Conservation (phyloP, 2,888 invertebrate species). For the Pachydiplax longipennis region DNA sequence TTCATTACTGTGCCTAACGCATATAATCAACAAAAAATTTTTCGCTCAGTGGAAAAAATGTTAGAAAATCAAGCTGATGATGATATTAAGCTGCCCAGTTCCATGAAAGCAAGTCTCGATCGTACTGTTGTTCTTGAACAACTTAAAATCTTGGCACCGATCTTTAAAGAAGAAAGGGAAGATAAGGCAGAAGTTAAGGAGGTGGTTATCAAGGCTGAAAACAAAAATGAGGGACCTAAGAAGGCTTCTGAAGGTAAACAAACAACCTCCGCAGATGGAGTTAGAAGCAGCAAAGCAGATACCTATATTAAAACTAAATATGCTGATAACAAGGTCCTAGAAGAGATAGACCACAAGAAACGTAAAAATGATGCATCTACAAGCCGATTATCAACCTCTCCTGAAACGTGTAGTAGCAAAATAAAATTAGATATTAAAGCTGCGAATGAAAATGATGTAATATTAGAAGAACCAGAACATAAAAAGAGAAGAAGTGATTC, state of each 20-base stretch:
- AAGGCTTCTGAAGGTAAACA: background rate
- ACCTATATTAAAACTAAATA: background rate
- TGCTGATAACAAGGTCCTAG: background rate
- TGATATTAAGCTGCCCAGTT: constrained; percentile 65
- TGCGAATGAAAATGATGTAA: background rate
- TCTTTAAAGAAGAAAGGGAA: constrained; percentile 51
- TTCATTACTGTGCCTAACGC: background rate
- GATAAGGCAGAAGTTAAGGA: background rate
- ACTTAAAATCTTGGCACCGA: constrained; percentile 63
- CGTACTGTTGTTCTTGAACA: constrained; percentile 67
- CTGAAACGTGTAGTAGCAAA: too few relatives aligned
- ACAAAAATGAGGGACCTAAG: background rate
- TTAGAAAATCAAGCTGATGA: constrained; percentile 63
- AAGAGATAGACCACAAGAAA: background rate
- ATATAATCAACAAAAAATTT: background rate
- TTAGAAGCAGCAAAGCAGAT: background rate
- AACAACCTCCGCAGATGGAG: background rate
- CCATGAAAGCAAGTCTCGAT: constrained; percentile 60
- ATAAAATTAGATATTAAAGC: too few relatives aligned
- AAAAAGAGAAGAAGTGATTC: background rate
- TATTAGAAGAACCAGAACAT: background rate
- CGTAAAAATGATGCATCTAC: background rate
- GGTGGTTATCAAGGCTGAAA: background rate
- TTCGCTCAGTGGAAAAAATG: constrained; percentile 70
- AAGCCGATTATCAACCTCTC: background rate